Evolutionary conservation across 64 coral and sea anemone species (phyloP).

Genomic region (Exaiptasia diaphana): DNA sequence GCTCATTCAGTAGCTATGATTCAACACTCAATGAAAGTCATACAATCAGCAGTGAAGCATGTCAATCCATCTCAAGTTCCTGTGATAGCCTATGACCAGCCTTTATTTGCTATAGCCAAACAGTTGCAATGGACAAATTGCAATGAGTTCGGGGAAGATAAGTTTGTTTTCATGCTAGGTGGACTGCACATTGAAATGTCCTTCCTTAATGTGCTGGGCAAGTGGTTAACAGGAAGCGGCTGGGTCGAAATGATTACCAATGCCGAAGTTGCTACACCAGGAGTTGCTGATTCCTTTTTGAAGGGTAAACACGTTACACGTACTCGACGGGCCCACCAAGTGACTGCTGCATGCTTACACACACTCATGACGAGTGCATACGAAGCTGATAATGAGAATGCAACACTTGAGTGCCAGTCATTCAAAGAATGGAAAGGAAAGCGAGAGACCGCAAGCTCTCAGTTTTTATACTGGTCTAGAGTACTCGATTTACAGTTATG

Average conservation of each 20-base stretch:
- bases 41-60: slow-evolving; percentile 34
- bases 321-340: slow-evolving; percentile 51
- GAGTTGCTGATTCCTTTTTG: slow-evolving; percentile 38
- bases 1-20: slow-evolving; percentile 56
- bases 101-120: slow-evolving; percentile 39
- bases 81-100: slow-evolving; percentile 34
- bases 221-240: slow-evolving; percentile 22
- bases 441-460: neutral
- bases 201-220: neutral
- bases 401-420: neutral
- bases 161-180: slow-evolving; percentile 27
- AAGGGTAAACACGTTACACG: slow-evolving; percentile 34
- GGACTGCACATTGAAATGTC: slow-evolving; percentile 48
- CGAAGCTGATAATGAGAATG: neutral
- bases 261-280: slow-evolving; percentile 8
- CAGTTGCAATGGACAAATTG: slow-evolving; percentile 22
- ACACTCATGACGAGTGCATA: slow-evolving; percentile 1
- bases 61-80: slow-evolving; percentile 36
- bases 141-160: slow-evolving; percentile 12
- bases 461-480: slow-evolving; percentile 25
- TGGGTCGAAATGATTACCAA: slow-evolving; percentile 3
- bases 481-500: slow-evolving; percentile 13
- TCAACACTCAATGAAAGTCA: slow-evolving; percentile 42
- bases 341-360: slow-evolving; percentile 24
- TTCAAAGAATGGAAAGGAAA: slow-evolving; percentile 11